These are phyloP conservation scores for Machaerirhynchus nigripectus DNA, from an alignment of 2,113 vertebrate species.

Conservation along the genomic window DNA sequence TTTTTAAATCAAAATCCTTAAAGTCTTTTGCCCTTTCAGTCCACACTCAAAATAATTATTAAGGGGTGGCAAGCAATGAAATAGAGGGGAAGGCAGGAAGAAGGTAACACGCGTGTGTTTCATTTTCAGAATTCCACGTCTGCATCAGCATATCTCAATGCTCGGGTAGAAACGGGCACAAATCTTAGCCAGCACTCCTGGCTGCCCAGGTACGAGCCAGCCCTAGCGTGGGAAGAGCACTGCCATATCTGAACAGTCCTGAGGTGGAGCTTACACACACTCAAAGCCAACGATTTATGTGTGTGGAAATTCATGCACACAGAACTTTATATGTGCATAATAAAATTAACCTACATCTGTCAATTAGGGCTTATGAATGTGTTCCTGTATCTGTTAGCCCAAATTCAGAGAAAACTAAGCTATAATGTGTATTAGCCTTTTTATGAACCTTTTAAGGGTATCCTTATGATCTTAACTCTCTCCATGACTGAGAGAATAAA, in stretches of 20 bases:
- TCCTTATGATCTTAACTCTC: background rate
- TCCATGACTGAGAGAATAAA: background rate
- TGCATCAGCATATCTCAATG: fast-evolving
- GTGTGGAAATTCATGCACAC: background rate
- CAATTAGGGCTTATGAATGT: background rate
- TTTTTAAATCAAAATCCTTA: background rate
- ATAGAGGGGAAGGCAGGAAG: background rate
- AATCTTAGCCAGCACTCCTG: background rate
- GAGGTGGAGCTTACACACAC: background rate
- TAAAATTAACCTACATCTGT: background rate
- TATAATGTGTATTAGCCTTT: background rate
- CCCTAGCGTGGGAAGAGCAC: background rate
- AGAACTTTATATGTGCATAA: background rate
- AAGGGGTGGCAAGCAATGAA: background rate
- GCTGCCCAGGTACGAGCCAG: background rate
- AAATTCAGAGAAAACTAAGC: background rate
- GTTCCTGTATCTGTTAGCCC: background rate
- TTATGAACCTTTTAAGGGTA: background rate
- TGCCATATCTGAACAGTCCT: background rate
- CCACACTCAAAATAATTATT: background rate
- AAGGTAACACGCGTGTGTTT: background rate
- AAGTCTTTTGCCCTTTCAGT: background rate
- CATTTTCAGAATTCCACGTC: background rate
- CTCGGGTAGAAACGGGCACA: fast-evolving
- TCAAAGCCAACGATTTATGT: background rate